Evolutionary conservation across 2,888 invertebrate genomes (phyloP), one percentile per base, ranked within the genome.

Genomic region (Heliconius ismenius): DNA sequence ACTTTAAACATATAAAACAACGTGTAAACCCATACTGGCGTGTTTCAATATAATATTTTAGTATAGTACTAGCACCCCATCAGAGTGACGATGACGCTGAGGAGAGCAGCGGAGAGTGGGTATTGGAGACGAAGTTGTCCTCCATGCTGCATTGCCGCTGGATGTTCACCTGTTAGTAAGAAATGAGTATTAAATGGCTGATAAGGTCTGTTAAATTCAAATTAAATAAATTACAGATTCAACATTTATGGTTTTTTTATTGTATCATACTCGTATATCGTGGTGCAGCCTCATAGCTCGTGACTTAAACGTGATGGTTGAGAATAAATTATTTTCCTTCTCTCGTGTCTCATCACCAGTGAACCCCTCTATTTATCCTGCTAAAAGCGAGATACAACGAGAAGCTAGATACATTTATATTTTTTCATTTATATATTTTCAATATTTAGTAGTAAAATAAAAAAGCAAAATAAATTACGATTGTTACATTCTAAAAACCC

Each of bases 141-240:
- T 84, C 97, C 97, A 83, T 97, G 97, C 89, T 97, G 97, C 96
- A 97, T 97, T 67, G 97, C 97, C 73, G 97, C 97, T 83, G 97
- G 97, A 90, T 97, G 96, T 89, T 97, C 97, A 81, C 97, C 97
- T 97, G 95, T 1, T 76, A 79, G 80, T 32, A 64, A 18, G 21
- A 36, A 36, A 60, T 60, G 13, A 1, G 4, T 13, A 13, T 60
- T 24, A 60, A 4, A 43, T 43, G 15, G 43, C 43, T 43, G 43
- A 43, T 18, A 43, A 43, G 15, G 43, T 4, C 0, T 43, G 2
- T 6, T 43, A 18, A 43, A 6, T 43, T 1, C 6, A 18, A 15
- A 43, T 43, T 43, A 15, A 18, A 6, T 43, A 6, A 43, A 2
- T 43, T 6, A 18, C 0, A 10, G 1, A n/a, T 58, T 58, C 58